Evolutionary conservation across 2,113 vertebrate genomes (phyloP), one percentile per base, ranked within the genome.

Genomic region (Channa argus): DNA sequence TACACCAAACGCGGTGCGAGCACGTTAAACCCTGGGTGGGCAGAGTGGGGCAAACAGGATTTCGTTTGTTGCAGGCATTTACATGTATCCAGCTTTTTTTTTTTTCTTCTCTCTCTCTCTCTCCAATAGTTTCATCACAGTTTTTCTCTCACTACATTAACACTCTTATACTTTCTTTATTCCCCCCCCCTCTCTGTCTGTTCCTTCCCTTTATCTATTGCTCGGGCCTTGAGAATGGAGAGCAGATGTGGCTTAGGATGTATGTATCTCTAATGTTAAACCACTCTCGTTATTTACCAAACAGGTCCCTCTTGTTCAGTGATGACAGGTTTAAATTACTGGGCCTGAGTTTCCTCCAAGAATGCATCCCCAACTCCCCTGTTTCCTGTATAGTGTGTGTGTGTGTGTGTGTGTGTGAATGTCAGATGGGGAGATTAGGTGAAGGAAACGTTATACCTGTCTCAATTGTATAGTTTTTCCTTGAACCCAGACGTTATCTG

Each of bases 281-380:
- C 65, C 15, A 14, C 67, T 56, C 61, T 76, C 74, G 24, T 84
- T 80, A 83, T 91, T 90, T 87, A 90, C 75, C 75, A 82, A 87
- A 89, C 82, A 83, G 71, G 74, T 85, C 86, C n/a, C 84, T 91
- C 76, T 88, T 89, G 79, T 84, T 86, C 84, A 47, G 56, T 5
- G 71, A 74, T 85, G 88, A 88, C 82, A 70, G 86, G 76, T 87
- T 89, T 81, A 72, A 88, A 82, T 90, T 86, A 86, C 82, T 75
- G 74, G 47, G 8, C 55, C 55, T 39, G 65, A 62, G 59, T 63
- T 72, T 2, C 4, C 62, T 64, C 55, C 71, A 77, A 45, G 24
- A 68, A 5, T 58, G 8, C 36, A 59, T 8, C 62, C 44, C 46
- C 36, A 15, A 5, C 43, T 11, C 44, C 58, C 69, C 44, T 15